A percentile compares a stretch with the other conserved stretches of the same genome.
phyloP scores from a whole-genome alignment of 2,888 invertebrate species.

The Eretmocerus hayati region DNA sequence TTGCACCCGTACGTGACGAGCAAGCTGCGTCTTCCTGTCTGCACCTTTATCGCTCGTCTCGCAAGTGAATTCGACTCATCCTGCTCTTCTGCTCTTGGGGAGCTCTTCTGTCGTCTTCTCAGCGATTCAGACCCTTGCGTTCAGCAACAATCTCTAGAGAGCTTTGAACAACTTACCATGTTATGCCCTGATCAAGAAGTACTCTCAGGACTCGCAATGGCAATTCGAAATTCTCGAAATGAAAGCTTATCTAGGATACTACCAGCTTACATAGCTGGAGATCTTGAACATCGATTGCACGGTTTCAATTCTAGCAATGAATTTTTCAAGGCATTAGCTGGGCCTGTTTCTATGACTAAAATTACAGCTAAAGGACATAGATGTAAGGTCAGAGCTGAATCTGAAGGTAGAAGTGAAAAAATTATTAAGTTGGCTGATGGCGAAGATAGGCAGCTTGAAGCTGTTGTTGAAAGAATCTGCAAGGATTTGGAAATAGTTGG shows the following conservation, averaged over 20 bases:
- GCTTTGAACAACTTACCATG: conserved; percentile 34
- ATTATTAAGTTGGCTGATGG: conserved; percentile 23
- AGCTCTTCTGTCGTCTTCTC: conserved; percentile 31
- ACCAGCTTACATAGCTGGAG: conserved; percentile 32
- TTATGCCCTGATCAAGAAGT: conserved; percentile 31
- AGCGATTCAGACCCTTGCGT: conserved; percentile 33
- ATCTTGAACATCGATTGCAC: conserved; percentile 19
- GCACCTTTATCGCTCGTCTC: conserved; percentile 28
- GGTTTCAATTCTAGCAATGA: conserved; percentile 23
- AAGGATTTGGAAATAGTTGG: conserved; percentile 29
- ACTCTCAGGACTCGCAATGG: conserved; percentile 29
- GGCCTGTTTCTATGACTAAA: not conserved
- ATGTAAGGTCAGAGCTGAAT: conserved; percentile 28
- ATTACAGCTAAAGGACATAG: conserved; percentile 22
- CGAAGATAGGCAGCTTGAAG: conserved; percentile 11
- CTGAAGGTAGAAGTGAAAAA: conserved; percentile 28
- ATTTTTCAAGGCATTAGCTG: conserved; percentile 22
- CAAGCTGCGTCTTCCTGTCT: conserved; percentile 26
- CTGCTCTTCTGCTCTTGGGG: conserved; percentile 22
- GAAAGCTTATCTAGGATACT: conserved; percentile 28
- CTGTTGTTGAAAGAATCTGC: conserved; percentile 27
- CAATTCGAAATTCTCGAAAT: conserved; percentile 26
- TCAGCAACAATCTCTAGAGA: conserved; percentile 37
- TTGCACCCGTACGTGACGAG: conserved; percentile 22
- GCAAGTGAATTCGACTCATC: conserved; percentile 9